A percentile compares a stretch with the other conserved stretches of the same genome.
These are phyloP conservation scores for Dasypus novemcinctus DNA, from an alignment of 2,113 vertebrate species.

Conservation along the genomic window DNA sequence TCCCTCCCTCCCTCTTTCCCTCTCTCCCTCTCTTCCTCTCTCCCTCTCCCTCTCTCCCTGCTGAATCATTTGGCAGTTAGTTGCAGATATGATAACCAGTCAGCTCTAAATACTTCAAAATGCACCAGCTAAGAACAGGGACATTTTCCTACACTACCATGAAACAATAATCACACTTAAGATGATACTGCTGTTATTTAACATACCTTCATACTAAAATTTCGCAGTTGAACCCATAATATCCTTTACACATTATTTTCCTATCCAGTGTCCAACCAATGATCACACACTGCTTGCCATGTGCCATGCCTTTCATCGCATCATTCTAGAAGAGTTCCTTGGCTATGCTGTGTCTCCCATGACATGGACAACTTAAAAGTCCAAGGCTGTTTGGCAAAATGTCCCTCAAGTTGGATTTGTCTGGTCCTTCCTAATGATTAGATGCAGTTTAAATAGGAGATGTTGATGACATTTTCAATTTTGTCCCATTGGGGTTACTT, in stretches of 20 bases:
- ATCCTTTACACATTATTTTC: accelerated
- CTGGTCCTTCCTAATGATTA: too few relatives aligned
- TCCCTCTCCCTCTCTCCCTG: background rate
- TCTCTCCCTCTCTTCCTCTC: background rate
- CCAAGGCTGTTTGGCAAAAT: background rate
- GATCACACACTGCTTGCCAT: accelerated
- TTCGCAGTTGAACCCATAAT: accelerated
- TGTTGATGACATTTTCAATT: background rate
- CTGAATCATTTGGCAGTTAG: background rate
- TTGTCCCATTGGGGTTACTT: background rate
- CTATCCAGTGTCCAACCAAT: accelerated
- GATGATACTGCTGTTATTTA: background rate
- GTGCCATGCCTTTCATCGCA: background rate
- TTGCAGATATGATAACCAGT: background rate
- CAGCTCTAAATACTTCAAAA: background rate
- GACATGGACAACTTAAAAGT: accelerated
- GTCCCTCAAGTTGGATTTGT: background rate
- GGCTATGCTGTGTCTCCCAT: accelerated
- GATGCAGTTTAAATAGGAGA: background rate
- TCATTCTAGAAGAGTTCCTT: accelerated
- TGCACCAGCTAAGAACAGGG: background rate
- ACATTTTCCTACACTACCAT: background rate
- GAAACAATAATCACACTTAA: background rate
- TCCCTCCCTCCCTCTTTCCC: background rate
- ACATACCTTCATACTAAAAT: accelerated